Conservation (phyloP, 2,797 vertebrate species). For the Siniperca obscura region DNA sequence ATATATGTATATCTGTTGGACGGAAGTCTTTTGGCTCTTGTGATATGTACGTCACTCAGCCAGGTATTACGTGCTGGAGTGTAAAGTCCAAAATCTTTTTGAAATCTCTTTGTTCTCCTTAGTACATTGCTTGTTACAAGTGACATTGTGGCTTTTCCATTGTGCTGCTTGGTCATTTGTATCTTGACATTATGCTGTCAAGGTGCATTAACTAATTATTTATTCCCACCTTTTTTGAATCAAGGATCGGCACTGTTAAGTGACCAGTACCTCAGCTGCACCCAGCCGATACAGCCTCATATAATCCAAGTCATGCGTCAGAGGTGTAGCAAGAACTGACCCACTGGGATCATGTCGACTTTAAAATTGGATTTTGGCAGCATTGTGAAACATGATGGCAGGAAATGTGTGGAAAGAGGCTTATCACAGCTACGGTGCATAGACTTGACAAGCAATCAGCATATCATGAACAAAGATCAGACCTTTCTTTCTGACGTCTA, state of each 20-base stretch:
- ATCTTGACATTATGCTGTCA: background rate
- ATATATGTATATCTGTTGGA: background rate
- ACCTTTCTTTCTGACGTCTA: constrained; percentile 3
- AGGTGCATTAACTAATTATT: constrained; percentile 7
- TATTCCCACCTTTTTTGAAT: constrained; percentile 3
- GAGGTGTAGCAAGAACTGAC: background rate
- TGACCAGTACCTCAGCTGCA: constrained; percentile 26
- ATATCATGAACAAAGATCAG: constrained; percentile 24
- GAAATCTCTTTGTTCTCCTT: too few species aligned
- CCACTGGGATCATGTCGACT: background rate
- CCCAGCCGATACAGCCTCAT: background rate
- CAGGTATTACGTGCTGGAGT: background rate
- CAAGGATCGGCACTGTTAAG: background rate
- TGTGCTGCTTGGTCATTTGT: background rate
- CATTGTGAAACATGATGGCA: constrained; percentile 51
- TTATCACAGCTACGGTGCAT: constrained; percentile 27
- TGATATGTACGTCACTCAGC: background rate
- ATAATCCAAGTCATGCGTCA: constrained; percentile 45
- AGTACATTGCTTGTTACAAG: background rate
- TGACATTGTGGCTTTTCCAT: constrained; percentile 4
- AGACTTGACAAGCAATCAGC: background rate
- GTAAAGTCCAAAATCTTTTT: constrained; percentile 4
- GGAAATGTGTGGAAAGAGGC: constrained; percentile 38
- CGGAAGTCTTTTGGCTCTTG: background rate
- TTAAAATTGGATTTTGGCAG: constrained; percentile 48